Percentiles rank a stretch among this genome's conserved stretches.
Evolutionary conservation across 2,113 vertebrate species (phyloP).

Genomic region (Guaruba guarouba): DNA sequence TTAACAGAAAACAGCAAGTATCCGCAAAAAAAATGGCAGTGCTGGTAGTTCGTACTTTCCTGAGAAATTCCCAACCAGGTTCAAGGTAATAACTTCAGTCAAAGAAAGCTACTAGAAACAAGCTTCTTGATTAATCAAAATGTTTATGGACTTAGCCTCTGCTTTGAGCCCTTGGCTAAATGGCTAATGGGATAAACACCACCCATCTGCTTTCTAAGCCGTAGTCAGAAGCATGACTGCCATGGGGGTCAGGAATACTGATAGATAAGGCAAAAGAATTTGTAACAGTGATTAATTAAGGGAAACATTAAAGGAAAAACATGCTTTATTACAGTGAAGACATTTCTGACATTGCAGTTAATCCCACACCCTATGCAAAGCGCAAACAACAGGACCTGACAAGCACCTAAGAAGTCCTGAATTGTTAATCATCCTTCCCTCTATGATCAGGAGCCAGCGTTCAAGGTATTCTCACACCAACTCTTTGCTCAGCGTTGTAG

Average conservation of each 20-base stretch:
- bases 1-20: background rate
- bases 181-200: background rate
- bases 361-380: background rate
- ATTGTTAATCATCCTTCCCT: background rate
- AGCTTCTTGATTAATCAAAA: background rate
- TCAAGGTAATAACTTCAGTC: background rate
- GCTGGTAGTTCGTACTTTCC: background rate
- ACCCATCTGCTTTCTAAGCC: background rate
- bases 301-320: background rate
- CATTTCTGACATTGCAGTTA: background rate
- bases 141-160: background rate
- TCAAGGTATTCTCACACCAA: background rate
- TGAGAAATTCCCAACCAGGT: background rate
- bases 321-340: background rate
- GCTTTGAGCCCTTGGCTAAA: background rate
- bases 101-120: background rate
- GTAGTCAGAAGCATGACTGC: background rate
- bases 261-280: background rate
- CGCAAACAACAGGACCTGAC: background rate
- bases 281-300: background rate
- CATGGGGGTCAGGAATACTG: background rate
- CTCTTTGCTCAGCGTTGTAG: background rate
- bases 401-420: background rate
- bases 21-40: background rate
- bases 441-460: accelerated